Evolutionary conservation across 2,797 vertebrate genomes (phyloP).

Genomic region (Sphenodon punctatus): DNA sequence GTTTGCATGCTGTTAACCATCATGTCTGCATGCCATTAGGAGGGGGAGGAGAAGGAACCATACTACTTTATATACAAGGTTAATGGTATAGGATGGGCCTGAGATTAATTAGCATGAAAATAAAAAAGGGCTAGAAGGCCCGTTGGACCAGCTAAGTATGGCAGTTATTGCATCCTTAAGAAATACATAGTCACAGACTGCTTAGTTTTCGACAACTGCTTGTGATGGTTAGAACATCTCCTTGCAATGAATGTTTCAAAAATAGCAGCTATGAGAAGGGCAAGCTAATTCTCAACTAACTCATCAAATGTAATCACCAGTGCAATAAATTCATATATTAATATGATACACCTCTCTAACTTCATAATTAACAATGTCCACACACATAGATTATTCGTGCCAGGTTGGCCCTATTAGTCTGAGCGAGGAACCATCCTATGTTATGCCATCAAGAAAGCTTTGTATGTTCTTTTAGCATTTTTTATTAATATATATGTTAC

Average conservation of each 20-base stretch:
- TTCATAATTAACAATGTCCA: not conserved
- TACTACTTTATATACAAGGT: not conserved
- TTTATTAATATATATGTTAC: constrained; percentile 22
- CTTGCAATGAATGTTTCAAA: not conserved
- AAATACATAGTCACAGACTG: too few relatives aligned
- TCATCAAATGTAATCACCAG: not conserved
- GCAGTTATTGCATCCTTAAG: too few relatives aligned
- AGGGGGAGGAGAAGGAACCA: not conserved
- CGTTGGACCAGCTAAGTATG: too few relatives aligned
- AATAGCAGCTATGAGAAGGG: not conserved
- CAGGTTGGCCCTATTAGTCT: not conserved
- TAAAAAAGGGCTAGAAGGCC: too few relatives aligned
- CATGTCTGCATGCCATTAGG: too few relatives aligned
- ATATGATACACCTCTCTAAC: not conserved
- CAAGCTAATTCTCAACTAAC: not conserved
- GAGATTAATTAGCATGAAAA: not conserved
- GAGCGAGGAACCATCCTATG: too few relatives aligned
- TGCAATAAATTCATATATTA: not conserved
- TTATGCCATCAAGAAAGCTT: not conserved
- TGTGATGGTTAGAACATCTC: not conserved
- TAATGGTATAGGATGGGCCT: not conserved
- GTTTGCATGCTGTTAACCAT: too few relatives aligned
- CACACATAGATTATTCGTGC: not conserved
- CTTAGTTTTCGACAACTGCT: too few relatives aligned
- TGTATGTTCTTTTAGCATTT: constrained; percentile 47